Base-by-base conservation (phyloP, 1,140 invertebrate genomes). In the Drosophila santomea region DNA sequence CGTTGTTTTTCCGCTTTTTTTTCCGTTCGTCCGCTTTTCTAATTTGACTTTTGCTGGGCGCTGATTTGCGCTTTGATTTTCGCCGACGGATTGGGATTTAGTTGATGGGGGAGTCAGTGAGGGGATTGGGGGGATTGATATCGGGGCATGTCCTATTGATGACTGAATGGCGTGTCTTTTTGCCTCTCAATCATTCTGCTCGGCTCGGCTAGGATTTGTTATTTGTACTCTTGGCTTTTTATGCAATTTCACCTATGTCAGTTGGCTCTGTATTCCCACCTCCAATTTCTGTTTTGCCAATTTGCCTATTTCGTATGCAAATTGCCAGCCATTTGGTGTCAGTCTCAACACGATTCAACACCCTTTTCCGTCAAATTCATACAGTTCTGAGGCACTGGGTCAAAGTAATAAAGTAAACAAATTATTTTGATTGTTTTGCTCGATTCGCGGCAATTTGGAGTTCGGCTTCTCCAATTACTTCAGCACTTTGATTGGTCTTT, bases 301-400 rank as follows among this genome's bases (percentile, higher is more conserved):
- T 63, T 56, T 67, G 20, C 58, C 67, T 51, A 83, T 82, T 83
- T 80, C 20, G 47, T 77, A 85, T 85, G 81, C 78, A 85, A 85
- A 85, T 85, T 81, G 78, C 68, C 55, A 58, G 12, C 62, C 64
- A 86, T 81, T 69, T 61, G 61, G 66, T 76, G 64, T 77, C 72
- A 73, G 76, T 68, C 47, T 44, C 72, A 64, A 51, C 71, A 74
- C 71, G 59, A 36, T 67, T 36, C 39, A n/a, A 4, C 8, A 28
- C 48, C 43, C 43, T 15, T 12, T 44, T 44, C 66, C 38, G 25
- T 32, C 44, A 15, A 14, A 14, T 23, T 41, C 56, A 17, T 36
- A 25, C 44, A 45, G 32, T 41, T 54, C 8, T 52, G 14, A 36
- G 14, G 25, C 23, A 76, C 48, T 81, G 74, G 82, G 78, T 82